Evolutionary conservation across 1,140 invertebrate genomes (phyloP).

Genomic region (Penaeus chinensis): DNA sequence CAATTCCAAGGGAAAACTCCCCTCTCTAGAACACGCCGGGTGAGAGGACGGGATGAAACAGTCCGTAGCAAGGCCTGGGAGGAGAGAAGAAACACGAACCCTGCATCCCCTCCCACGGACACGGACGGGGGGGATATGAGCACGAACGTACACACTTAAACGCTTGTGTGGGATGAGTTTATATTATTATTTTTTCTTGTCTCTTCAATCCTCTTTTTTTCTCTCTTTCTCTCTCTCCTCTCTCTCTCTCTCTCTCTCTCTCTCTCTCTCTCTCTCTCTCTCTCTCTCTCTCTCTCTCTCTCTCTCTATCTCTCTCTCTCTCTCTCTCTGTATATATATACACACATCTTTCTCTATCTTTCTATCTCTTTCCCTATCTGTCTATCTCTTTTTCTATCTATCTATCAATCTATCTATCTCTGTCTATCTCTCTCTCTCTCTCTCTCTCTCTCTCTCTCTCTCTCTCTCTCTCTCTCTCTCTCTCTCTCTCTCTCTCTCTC

Average conservation of each 20-base stretch:
- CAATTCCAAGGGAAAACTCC: too few relatives aligned
- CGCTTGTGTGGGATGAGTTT: too few relatives aligned
- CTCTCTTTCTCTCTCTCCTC: neutral
- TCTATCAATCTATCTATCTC: neutral
- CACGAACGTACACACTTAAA: too few relatives aligned
- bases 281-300: neutral
- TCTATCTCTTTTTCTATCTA: neutral
- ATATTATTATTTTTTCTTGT: neutral
- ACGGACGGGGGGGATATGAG: too few relatives aligned
- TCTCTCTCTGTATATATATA: neutral
- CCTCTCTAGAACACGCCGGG: too few relatives aligned
- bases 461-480: constrained; percentile 23
- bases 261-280: neutral
- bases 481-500: constrained; percentile 27
- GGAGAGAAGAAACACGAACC: too few relatives aligned
- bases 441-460: neutral
- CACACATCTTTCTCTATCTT: neutral
- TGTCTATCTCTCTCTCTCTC: neutral
- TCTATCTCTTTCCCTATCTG: neutral
- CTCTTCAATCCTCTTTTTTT: neutral
- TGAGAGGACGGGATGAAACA: too few relatives aligned
- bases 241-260: neutral
- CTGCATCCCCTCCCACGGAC: too few relatives aligned
- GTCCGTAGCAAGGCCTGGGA: too few relatives aligned
- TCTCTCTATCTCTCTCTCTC: neutral